Conservation (phyloP, 2,113 vertebrate genomes). For the Setophaga kirtlandii region DNA sequence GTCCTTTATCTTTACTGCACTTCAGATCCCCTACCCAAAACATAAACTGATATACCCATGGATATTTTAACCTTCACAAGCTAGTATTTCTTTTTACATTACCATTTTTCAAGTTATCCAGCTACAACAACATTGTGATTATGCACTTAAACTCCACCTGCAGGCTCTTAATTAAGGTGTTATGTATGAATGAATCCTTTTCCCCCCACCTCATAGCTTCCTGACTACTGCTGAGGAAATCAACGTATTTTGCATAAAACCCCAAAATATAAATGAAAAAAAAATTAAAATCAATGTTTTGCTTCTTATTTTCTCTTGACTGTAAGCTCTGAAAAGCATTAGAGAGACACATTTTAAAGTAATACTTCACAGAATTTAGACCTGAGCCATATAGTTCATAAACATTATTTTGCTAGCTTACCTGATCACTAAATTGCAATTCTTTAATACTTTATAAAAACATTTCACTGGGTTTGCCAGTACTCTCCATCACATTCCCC, state of each 20-base stretch:
- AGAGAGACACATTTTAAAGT: not conserved
- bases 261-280: not conserved
- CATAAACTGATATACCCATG: not conserved
- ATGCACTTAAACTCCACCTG: not conserved
- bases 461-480: not conserved
- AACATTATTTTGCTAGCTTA: not conserved
- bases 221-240: not conserved
- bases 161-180: not conserved
- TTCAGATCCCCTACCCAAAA: not conserved
- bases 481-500: not conserved
- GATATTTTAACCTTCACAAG: not conserved
- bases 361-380: not conserved
- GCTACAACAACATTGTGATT: not conserved
- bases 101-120: not conserved
- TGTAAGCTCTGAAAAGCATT: not conserved
- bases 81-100: not conserved
- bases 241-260: not conserved
- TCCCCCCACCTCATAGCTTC: rapidly evolving
- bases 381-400: not conserved
- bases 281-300: not conserved
- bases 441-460: not conserved
- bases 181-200: not conserved
- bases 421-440: not conserved
- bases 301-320: not conserved
- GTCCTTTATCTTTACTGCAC: not conserved